These are phyloP conservation scores for Mionectes olivaceus DNA, from an alignment of 2,797 vertebrate genomes.

Conservation along the genomic window DNA sequence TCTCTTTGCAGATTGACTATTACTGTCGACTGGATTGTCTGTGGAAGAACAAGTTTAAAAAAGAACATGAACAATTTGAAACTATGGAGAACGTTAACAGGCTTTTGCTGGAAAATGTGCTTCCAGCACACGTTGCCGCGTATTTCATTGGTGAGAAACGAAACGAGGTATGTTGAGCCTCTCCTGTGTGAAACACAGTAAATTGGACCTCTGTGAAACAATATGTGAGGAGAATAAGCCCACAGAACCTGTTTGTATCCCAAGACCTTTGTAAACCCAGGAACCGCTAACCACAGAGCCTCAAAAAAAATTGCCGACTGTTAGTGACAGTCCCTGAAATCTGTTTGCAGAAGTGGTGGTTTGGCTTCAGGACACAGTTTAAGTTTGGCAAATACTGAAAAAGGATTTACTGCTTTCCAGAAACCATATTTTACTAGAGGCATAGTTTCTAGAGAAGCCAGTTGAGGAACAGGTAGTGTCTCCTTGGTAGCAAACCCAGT, in stretches of 20 bases:
- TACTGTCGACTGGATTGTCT: constrained; percentile 93
- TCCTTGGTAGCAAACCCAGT: not conserved
- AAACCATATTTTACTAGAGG: not conserved
- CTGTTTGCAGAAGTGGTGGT: not conserved
- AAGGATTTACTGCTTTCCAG: not conserved
- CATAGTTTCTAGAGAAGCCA: not conserved
- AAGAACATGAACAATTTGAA: constrained; percentile 95
- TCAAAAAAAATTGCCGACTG: not conserved
- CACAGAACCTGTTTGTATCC: not conserved
- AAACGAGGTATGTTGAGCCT: constrained; percentile 86
- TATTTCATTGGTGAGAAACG: constrained; percentile 96
- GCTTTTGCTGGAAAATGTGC: constrained; percentile 94
- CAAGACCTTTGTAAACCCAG: not conserved
- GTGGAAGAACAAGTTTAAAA: constrained; percentile 95
- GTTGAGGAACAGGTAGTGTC: not conserved
- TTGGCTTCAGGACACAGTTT: not conserved
- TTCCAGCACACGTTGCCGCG: constrained; percentile 93
- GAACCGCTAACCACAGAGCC: not conserved
- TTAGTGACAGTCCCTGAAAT: not conserved
- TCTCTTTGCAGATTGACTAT: constrained; percentile 87
- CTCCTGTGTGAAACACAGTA: not conserved
- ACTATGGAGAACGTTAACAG: constrained; percentile 97
- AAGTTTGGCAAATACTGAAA: not conserved
- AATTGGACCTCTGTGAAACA: not conserved
- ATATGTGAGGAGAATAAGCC: not conserved